These are phyloP conservation scores for Sandelia bainsii DNA, from an alignment of 2,797 vertebrate species.

Conservation along the genomic window DNA sequence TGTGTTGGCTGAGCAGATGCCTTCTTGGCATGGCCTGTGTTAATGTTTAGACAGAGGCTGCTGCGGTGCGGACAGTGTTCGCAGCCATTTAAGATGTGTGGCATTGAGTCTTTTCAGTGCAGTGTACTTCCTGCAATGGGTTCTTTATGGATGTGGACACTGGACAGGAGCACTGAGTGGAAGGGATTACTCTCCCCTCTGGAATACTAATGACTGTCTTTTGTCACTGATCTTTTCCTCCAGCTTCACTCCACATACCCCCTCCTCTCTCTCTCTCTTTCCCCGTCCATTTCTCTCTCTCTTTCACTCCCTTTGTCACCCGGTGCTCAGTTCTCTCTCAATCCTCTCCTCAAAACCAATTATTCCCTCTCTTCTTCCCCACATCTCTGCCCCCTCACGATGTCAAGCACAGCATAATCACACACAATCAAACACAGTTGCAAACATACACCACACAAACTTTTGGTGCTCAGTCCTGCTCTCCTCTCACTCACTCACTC, in stretches of 20 bases:
- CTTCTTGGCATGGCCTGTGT: slow-evolving; percentile 49
- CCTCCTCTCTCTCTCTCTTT: slow-evolving; percentile 7
- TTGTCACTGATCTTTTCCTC: slow-evolving; percentile 67
- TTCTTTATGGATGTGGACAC: slow-evolving; percentile 55
- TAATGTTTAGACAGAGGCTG: slow-evolving; percentile 57
- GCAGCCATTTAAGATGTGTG: slow-evolving; percentile 41
- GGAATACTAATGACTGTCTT: slow-evolving; percentile 78
- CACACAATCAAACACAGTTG: slow-evolving; percentile 48
- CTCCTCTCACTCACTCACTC: slow-evolving; percentile 62
- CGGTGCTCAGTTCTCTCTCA: slow-evolving; percentile 42
- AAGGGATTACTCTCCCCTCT: slow-evolving; percentile 69
- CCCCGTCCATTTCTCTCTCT: slow-evolving; percentile 55
- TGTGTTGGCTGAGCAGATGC: slow-evolving; percentile 52
- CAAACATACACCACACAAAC: slow-evolving; percentile 44
- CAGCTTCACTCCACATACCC: slow-evolving; percentile 49
- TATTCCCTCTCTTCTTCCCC: slow-evolving; percentile 43
- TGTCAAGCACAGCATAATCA: slow-evolving; percentile 59
- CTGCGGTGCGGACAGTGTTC: slow-evolving; percentile 53
- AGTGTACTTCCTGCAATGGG: slow-evolving; percentile 45
- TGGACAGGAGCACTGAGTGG: slow-evolving; percentile 58
- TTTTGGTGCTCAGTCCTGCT: slow-evolving; percentile 39
- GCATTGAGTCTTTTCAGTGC: slow-evolving; percentile 59
- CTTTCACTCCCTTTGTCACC: slow-evolving; percentile 55
- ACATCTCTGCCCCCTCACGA: slow-evolving; percentile 47
- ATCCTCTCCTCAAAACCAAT: slow-evolving; percentile 54